Conservation (phyloP, 2,113 vertebrate genomes). For the Dromas ardeola region DNA sequence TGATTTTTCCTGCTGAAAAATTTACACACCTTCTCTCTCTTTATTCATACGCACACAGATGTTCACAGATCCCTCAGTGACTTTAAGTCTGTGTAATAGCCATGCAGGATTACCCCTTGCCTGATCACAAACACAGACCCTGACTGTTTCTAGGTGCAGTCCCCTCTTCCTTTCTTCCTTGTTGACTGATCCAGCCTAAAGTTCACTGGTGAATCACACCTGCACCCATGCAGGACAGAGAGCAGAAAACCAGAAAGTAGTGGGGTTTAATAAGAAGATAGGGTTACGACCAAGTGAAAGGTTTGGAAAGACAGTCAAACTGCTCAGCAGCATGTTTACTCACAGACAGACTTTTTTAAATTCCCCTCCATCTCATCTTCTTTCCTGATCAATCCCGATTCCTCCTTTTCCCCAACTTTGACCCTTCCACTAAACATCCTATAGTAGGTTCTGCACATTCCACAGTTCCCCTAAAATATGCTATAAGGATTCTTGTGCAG, state of each 20-base stretch:
- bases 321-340: not conserved
- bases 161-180: not conserved
- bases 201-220: not conserved
- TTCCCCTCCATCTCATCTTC: not conserved
- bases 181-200: not conserved
- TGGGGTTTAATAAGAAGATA: not conserved
- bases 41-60: rapidly evolving
- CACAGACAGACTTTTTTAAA: not conserved
- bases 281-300: not conserved
- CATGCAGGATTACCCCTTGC: not conserved
- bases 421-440: not conserved
- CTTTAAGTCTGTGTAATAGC: too few species aligned
- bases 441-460: not conserved
- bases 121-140: not conserved
- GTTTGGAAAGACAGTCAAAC: not conserved
- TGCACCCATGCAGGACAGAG: not conserved
- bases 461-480: not conserved
- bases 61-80: not conserved
- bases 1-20: not conserved
- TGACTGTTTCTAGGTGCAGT: not conserved
- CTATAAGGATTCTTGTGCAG: not conserved
- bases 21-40: rapidly evolving
- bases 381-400: not conserved
- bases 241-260: rapidly evolving
- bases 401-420: not conserved